These are phyloP conservation scores for Cochlearius cochlearius DNA, from an alignment of 2,113 vertebrate species.

Conservation along the genomic window DNA sequence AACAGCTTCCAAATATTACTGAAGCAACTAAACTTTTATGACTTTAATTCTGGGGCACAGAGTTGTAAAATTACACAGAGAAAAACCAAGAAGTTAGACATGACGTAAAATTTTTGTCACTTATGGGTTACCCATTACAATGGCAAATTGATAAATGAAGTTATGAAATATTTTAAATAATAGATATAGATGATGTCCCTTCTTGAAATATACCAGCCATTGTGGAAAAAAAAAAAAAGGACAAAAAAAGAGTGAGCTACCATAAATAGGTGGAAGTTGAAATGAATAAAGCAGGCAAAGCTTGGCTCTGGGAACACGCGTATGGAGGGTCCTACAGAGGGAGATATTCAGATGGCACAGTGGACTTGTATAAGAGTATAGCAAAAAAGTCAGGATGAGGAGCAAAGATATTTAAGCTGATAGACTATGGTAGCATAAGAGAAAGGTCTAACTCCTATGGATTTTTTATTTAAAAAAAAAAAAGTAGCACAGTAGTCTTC, in stretches of 20 bases:
- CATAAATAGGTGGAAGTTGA: accelerated
- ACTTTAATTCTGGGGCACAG: not conserved
- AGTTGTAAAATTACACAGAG: not conserved
- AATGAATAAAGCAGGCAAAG: not conserved
- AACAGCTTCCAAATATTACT: not conserved
- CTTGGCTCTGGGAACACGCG: not conserved
- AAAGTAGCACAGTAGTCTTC: not conserved
- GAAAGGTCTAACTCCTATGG: not conserved
- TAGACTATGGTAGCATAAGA: not conserved
- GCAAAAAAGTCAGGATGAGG: not conserved
- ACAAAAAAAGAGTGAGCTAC: not conserved
- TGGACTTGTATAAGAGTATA: not conserved
- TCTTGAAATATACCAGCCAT: not conserved
- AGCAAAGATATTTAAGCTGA: not conserved
- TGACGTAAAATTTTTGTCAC: not conserved
- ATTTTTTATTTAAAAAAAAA: not conserved
- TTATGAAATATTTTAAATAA: not conserved
- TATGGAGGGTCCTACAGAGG: accelerated
- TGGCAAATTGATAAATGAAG: not conserved
- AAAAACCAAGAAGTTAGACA: not conserved
- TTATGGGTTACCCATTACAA: not conserved
- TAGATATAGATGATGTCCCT: not conserved
- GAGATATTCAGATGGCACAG: not conserved
- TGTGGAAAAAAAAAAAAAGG: not conserved
- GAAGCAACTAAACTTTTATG: not conserved